phyloP scores from a whole-genome alignment of 2,888 invertebrate species.

The Diplolepis rosae region DNA sequence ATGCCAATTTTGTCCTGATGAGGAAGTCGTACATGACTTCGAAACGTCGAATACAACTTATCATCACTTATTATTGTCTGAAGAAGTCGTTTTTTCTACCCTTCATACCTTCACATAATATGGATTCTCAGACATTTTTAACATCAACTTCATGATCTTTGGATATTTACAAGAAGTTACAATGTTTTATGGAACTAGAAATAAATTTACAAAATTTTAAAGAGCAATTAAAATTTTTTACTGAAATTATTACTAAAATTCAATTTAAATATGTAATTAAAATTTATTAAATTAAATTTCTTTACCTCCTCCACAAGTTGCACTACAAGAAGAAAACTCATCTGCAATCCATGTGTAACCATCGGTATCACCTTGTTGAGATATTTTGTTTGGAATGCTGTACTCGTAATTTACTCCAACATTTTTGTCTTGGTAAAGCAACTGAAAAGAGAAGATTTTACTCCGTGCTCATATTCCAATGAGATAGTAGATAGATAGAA shows the following conservation, averaged over 20 bases:
- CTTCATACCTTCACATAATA: no score
- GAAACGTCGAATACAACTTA: no score
- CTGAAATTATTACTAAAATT: no score
- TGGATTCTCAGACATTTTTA: no score
- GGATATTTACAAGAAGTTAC: no score
- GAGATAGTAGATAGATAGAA: conserved; percentile 32
- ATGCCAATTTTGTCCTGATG: no score
- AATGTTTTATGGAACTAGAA: background rate
- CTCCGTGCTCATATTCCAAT: background rate
- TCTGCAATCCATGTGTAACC: conserved; percentile 89
- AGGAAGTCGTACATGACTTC: no score
- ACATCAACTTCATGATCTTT: no score
- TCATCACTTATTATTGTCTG: no score
- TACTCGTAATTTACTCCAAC: conserved; percentile 93
- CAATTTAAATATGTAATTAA: no score
- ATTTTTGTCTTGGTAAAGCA: conserved; percentile 88
- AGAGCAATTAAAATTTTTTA: no score
- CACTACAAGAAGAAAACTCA: conserved; percentile 86
- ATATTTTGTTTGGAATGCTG: conserved; percentile 85
- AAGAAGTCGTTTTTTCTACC: no score
- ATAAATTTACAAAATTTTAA: background rate
- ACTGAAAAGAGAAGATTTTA: conserved; percentile 73
- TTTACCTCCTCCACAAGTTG: conserved; percentile 92
- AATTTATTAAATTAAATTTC: background rate
- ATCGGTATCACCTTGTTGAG: conserved; percentile 80